Evolutionary conservation across 2,113 vertebrate genomes (phyloP).

Genomic region (Toxotes chatareus): DNA sequence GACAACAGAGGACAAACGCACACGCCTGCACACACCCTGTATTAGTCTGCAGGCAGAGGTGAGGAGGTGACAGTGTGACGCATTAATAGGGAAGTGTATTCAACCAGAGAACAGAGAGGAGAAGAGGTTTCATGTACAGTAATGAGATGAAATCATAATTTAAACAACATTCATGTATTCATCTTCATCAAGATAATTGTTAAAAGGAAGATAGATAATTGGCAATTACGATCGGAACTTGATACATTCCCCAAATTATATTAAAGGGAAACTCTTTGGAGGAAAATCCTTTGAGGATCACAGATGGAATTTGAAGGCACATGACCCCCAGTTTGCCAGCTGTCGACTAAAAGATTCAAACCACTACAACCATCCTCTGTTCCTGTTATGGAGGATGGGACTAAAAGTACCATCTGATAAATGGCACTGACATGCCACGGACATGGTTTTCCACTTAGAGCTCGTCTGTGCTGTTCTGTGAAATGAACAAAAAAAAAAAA

Average conservation of each 20-base stretch:
- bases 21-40: background rate
- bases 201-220: background rate
- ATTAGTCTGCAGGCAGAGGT: constrained; percentile 11
- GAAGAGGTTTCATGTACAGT: background rate
- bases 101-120: background rate
- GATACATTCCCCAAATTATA: background rate
- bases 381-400: background rate
- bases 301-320: constrained; percentile 29
- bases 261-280: background rate
- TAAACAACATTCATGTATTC: background rate
- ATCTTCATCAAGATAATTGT: background rate
- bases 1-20: background rate
- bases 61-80: background rate
- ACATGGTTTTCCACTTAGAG: constrained; percentile 74
- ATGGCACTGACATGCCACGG: background rate
- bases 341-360: constrained; percentile 30
- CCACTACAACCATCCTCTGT: background rate
- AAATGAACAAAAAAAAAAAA: background rate
- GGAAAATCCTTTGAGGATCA: background rate
- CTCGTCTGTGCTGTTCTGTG: constrained; percentile 26
- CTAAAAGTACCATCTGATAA: constrained; percentile 32
- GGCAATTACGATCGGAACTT: background rate
- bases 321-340: constrained; percentile 25
- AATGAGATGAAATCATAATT: background rate
- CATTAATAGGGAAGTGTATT: background rate